A percentile compares a stretch with the other conserved stretches of the same genome.
These are phyloP conservation scores for Galleria mellonella DNA, from an alignment of 1,140 invertebrate genomes.

Conservation along the genomic window DNA sequence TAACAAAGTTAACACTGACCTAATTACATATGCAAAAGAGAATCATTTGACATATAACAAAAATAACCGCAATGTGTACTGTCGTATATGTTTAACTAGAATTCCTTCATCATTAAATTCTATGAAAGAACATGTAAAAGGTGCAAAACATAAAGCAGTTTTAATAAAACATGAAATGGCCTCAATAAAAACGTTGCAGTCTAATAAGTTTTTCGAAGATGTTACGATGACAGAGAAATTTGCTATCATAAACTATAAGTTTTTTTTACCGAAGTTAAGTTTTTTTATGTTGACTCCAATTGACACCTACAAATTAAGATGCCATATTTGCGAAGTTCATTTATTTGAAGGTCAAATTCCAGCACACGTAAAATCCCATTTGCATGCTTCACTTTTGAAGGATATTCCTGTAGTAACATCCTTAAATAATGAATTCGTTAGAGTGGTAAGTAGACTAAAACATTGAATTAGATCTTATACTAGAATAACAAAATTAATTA, in stretches of 20 bases:
- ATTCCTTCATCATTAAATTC: constrained; percentile 17
- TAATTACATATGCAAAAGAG: constrained; percentile 16
- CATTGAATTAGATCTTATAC: background rate
- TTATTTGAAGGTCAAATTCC: no score
- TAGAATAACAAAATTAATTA: no score
- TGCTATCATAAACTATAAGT: constrained; percentile 18
- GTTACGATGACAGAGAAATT: no score
- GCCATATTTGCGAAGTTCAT: no score
- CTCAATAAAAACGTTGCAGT: no score
- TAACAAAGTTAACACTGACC: background rate
- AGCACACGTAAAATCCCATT: no score
- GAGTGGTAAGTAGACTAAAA: constrained; percentile 21
- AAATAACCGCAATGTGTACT: constrained; percentile 13
- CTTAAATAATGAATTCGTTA: constrained; percentile 19
- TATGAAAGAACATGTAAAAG: constrained; percentile 23
- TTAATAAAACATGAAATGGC: no score
- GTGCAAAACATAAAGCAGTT: background rate
- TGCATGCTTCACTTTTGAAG: no score
- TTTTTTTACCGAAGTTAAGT: constrained; percentile 9
- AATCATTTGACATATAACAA: constrained; percentile 18
- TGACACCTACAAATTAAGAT: background rate
- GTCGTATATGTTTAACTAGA: constrained; percentile 17
- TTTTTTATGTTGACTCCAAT: constrained; percentile 6
- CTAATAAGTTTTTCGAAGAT: no score
- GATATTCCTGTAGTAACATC: no score